Percentiles rank a stretch among this genome's conserved stretches.
phyloP scores from a whole-genome alignment of 2,797 vertebrate genomes.

The Gorsachius magnificus region DNA sequence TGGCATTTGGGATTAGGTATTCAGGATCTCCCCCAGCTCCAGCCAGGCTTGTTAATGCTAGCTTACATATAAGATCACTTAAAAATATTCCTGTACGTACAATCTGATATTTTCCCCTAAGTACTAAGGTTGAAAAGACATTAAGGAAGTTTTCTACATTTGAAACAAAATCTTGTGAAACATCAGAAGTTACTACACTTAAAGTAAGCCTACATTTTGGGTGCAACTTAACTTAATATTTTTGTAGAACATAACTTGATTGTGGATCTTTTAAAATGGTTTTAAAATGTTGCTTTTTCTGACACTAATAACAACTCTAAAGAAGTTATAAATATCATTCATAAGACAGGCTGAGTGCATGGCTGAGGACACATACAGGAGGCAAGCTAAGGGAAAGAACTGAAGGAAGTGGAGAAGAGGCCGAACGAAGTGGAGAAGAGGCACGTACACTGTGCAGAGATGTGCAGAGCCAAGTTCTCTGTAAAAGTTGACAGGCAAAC shows the following conservation, averaged over 20 bases:
- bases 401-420: background rate
- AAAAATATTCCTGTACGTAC: background rate
- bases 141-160: background rate
- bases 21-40: background rate
- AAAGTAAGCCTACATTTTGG: background rate
- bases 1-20: background rate
- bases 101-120: background rate
- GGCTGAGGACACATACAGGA: background rate
- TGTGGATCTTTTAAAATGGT: background rate
- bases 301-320: background rate
- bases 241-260: background rate
- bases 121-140: background rate
- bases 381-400: background rate
- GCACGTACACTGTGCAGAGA: background rate
- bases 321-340: background rate
- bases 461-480: background rate
- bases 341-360: background rate
- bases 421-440: background rate
- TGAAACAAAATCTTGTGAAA: background rate
- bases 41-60: background rate
- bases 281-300: background rate
- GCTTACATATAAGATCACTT: background rate
- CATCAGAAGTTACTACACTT: background rate
- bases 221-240: background rate
- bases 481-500: background rate